Evolutionary conservation across 2,113 vertebrate genomes (phyloP).

Genomic region (Alouatta palliata): DNA sequence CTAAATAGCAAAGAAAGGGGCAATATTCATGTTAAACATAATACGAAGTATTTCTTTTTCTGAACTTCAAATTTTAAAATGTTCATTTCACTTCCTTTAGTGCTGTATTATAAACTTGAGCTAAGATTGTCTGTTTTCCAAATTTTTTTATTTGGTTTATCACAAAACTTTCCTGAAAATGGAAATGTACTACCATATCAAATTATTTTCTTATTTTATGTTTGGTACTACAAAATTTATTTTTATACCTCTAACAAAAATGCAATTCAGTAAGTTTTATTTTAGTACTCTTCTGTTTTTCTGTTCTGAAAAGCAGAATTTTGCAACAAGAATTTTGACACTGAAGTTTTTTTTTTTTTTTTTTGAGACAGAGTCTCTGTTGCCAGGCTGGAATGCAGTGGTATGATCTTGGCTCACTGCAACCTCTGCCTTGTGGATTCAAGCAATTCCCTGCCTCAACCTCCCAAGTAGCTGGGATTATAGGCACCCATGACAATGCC

Average conservation of each 20-base stretch:
- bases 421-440: too few relatives aligned
- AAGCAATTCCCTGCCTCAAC: too few relatives aligned
- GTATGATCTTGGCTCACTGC: too few relatives aligned
- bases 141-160: not conserved
- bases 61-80: constrained; percentile 60
- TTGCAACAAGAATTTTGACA: constrained; percentile 16
- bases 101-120: not conserved
- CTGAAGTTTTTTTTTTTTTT: not conserved
- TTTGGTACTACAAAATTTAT: not conserved
- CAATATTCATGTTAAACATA: constrained; percentile 49
- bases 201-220: constrained; percentile 24
- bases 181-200: not conserved
- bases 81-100: constrained; percentile 40
- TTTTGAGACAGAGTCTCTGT: too few relatives aligned
- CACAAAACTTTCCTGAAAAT: constrained; percentile 36
- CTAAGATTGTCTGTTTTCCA: constrained; percentile 24
- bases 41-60: constrained; percentile 12
- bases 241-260: not conserved
- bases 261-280: constrained; percentile 13
- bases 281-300: not conserved
- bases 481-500: too few relatives aligned
- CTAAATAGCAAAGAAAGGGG: constrained; percentile 61
- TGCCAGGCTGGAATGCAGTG: too few relatives aligned
- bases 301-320: constrained; percentile 11
- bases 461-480: too few relatives aligned